Evolutionary conservation across 64 coral and sea anemone genomes (phyloP).

Genomic region (Hydrozoanthus tunicans): DNA sequence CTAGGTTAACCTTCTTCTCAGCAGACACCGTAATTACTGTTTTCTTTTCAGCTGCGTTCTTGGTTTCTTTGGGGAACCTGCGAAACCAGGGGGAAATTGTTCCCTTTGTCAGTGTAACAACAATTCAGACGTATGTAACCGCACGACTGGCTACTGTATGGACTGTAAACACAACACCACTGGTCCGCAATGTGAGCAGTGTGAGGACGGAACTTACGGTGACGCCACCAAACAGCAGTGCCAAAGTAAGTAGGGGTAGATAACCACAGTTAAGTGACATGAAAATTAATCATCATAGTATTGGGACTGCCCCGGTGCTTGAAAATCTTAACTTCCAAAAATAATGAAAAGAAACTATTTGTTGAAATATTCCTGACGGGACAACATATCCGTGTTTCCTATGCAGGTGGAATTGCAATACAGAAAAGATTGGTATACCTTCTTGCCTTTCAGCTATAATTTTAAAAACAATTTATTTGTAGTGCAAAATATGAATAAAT

Average conservation of each 20-base stretch:
- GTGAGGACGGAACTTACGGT: constrained; percentile 93
- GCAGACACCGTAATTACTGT: not conserved
- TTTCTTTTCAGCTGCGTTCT: constrained; percentile 64
- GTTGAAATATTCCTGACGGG: too few species aligned
- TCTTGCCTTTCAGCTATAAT: too few species aligned
- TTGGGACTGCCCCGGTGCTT: too few species aligned
- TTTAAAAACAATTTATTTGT: too few species aligned
- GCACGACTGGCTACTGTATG: constrained; percentile 78
- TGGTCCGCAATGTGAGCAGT: constrained; percentile 90
- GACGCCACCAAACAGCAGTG: constrained; percentile 87
- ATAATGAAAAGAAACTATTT: too few species aligned
- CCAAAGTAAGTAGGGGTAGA: constrained; percentile 51
- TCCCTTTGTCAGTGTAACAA: constrained; percentile 96
- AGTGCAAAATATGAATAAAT: too few species aligned
- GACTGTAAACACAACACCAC: constrained; percentile 86
- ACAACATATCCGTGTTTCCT: too few species aligned
- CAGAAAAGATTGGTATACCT: too few species aligned
- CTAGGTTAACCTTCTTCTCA: too few species aligned
- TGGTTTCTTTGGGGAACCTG: constrained; percentile 89
- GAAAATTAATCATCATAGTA: too few species aligned
- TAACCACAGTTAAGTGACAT: not conserved
- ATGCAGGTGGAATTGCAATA: too few species aligned
- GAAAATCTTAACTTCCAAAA: too few species aligned
- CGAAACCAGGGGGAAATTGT: constrained; percentile 78
- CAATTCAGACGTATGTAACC: constrained; percentile 91